Conservation (phyloP, 1,140 invertebrate species). For the Drosophila bifasciata region DNA sequence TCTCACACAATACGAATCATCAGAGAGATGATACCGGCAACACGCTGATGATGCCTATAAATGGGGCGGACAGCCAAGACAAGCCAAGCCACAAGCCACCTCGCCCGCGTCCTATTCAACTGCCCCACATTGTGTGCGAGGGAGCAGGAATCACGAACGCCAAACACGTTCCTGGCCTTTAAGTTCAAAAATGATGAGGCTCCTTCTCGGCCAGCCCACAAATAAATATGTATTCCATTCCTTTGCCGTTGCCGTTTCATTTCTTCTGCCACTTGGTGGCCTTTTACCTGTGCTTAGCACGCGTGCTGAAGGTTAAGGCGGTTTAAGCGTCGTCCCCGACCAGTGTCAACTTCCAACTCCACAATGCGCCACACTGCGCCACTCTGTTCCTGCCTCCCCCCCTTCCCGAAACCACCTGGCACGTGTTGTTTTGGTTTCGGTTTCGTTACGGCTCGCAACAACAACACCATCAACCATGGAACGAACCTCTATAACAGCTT, state of each 20-base stretch:
- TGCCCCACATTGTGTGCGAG: slow-evolving; percentile 19
- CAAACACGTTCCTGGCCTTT: slow-evolving; percentile 66
- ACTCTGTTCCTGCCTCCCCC: too few relatives aligned
- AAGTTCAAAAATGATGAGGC: slow-evolving; percentile 43
- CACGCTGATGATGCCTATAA: too few relatives aligned
- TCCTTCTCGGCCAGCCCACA: slow-evolving; percentile 23
- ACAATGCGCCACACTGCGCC: background rate
- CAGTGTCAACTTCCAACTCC: slow-evolving; percentile 4
- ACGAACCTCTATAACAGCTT: slow-evolving; percentile 19
- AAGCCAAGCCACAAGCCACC: too few relatives aligned
- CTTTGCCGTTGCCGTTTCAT: slow-evolving; percentile 48
- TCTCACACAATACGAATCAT: too few relatives aligned
- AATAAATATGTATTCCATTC: slow-evolving; percentile 4
- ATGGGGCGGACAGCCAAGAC: too few relatives aligned
- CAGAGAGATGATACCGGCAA: too few relatives aligned
- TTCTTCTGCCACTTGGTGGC: slow-evolving; percentile 20
- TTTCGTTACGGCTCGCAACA: slow-evolving; percentile 21
- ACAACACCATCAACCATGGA: background rate
- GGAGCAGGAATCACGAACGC: slow-evolving; percentile 38
- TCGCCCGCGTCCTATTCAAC: slow-evolving; percentile 24
- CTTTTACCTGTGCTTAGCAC: slow-evolving; percentile 35
- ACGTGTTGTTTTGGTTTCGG: slow-evolving; percentile 53
- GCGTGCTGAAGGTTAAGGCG: slow-evolving; percentile 64
- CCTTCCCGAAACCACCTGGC: slow-evolving; percentile 2
- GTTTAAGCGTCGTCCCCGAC: slow-evolving; percentile 37